Base-by-base conservation (phyloP, 2,113 vertebrate species). In the Sinocyclocheilus anophthalmus region DNA sequence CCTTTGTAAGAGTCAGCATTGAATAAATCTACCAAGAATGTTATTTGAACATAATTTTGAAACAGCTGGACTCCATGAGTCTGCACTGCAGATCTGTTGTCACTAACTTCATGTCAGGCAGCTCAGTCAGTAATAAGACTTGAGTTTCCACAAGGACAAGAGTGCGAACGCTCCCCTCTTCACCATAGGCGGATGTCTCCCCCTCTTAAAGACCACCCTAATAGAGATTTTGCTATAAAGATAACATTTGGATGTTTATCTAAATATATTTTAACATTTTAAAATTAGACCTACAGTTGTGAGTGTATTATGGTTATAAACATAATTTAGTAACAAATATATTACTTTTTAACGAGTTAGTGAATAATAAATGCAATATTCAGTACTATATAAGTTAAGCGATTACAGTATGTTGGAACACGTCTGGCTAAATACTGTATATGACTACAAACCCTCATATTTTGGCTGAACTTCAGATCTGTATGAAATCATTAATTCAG, bases 81-180 rank as follows among this genome's bases (percentile, higher is more conserved):
- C 57, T 69, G 48, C 37, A 57, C 18, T 42, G 82, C 57, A 55
- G 73, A 76, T 20, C n/a, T 70, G 65, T 48, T 48, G 61, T 79
- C 84, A 86, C 42, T 78, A 30, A n/a, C 70, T 14, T 37, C 30
- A 37, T 37, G 26, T 69, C 6, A 69, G 65, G 14, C 30, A 69
- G 30, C 63, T 30, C 13, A 67, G 63, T 67, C 63, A 67, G 24
- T 30, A 2, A 30, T 14, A 65, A 65, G 61, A 63, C 11, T 24
- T 24, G 55, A 61, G 63, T 30, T 79, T 75, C 83, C 84, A 83
- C 75, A 59, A 83, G 84, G 72, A 84, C 42, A 75, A 78, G 18
- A 73, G 63, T 37, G 30, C 65, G 37, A 4, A 37, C 26, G 30
- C 7, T 69, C 30, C 67, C 67, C 14, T 3, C 16, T 30, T 30